Evolutionary conservation across 2,888 invertebrate genomes (phyloP).

Genomic region (Archips crataeganus): DNA sequence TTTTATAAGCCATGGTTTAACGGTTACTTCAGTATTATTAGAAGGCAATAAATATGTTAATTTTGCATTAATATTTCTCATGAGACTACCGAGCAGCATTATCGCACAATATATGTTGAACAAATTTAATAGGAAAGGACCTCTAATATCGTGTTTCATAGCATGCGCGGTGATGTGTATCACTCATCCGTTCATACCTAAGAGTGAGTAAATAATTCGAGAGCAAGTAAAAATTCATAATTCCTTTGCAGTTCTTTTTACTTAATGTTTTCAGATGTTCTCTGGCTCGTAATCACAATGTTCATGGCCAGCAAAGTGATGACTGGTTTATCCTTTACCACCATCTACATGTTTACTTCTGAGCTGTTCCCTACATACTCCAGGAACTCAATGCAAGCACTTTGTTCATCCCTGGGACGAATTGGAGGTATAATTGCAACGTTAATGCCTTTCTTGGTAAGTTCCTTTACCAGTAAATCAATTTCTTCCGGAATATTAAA

Average conservation of each 20-base stretch:
- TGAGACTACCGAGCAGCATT: constrained; percentile 86
- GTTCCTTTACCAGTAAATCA: background rate
- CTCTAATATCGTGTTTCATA: constrained; percentile 83
- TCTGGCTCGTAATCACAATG: background rate
- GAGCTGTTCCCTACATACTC: background rate
- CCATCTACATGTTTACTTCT: background rate
- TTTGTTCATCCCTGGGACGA: background rate
- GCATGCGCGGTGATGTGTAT: constrained; percentile 85
- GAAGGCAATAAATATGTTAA: constrained; percentile 92
- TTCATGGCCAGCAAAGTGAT: background rate
- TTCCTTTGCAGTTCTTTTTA: background rate
- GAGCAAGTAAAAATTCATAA: background rate
- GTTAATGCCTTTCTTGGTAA: background rate
- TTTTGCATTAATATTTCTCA: constrained; percentile 86
- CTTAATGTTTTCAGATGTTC: background rate
- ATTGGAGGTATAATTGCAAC: background rate
- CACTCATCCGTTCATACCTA: constrained; percentile 86
- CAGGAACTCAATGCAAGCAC: background rate
- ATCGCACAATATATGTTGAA: constrained; percentile 83
- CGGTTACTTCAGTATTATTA: constrained; percentile 90
- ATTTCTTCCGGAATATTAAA: too few relatives aligned
- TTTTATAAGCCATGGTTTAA: constrained; percentile 91
- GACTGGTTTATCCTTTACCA: background rate
- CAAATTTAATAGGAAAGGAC: constrained; percentile 82
- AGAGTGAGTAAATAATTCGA: constrained; percentile 64